phyloP scores from a whole-genome alignment of 2,113 vertebrate species.

The Hippolais icterina region DNA sequence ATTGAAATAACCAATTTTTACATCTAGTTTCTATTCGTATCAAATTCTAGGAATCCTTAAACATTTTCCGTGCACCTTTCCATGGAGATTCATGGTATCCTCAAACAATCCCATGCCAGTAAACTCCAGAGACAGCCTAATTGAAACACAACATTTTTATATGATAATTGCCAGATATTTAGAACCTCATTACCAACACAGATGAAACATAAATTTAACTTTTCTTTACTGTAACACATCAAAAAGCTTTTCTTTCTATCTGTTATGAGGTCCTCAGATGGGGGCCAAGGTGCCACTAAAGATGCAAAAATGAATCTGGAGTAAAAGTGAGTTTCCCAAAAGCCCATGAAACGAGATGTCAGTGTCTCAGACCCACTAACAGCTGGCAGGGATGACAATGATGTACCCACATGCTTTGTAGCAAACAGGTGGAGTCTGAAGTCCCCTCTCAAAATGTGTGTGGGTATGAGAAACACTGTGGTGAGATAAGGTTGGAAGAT shows the following conservation, averaged over 20 bases:
- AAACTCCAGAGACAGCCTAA: not conserved
- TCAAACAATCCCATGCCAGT: not conserved
- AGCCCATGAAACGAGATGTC: not conserved
- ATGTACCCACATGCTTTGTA: not conserved
- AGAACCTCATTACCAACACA: not conserved
- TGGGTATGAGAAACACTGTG: not conserved
- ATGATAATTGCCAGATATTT: not conserved
- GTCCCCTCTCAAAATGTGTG: not conserved
- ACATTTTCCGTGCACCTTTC: not conserved
- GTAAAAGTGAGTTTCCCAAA: not conserved
- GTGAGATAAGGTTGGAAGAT: not conserved
- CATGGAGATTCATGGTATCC: not conserved
- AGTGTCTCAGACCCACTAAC: not conserved
- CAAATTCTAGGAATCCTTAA: not conserved
- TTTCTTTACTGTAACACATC: not conserved
- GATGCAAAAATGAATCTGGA: not conserved
- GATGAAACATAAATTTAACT: not conserved
- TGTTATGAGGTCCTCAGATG: not conserved
- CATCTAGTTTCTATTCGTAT: not conserved
- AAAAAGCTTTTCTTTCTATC: not conserved
- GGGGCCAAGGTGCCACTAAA: not conserved
- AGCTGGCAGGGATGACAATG: not conserved
- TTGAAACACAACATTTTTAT: not conserved
- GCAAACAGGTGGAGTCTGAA: not conserved
- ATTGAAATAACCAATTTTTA: not conserved